Conservation (phyloP, 2,113 vertebrate genomes). For the Neogobius melanostomus region DNA sequence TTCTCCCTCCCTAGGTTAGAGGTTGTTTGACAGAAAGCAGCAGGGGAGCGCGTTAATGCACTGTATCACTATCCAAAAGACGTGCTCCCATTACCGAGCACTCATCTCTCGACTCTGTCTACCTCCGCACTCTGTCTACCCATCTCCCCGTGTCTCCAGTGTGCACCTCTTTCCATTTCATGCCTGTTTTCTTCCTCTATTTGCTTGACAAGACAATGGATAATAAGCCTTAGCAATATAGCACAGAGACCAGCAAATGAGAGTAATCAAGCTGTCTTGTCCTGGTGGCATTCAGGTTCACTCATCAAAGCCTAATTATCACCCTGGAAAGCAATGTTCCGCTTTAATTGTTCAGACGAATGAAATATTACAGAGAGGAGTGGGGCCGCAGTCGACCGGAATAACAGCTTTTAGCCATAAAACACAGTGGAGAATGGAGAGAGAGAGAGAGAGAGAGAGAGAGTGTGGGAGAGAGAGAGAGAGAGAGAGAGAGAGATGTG, state of each 20-base stretch:
- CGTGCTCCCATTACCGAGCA: conserved; percentile 62
- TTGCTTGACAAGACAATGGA: conserved; percentile 77
- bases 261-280: conserved; percentile 81
- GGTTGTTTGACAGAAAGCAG: conserved; percentile 59
- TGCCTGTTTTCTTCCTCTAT: conserved; percentile 70
- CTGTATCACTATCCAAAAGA: conserved; percentile 63
- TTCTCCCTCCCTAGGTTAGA: conserved; percentile 13
- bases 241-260: conserved; percentile 74
- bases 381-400: conserved; percentile 72
- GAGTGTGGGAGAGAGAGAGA: background rate
- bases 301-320: conserved; percentile 81
- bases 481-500: background rate
- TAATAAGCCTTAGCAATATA: conserved; percentile 75
- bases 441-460: conserved; percentile 17
- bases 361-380: conserved; percentile 79
- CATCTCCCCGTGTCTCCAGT: conserved; percentile 51
- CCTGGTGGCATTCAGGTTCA: conserved; percentile 76
- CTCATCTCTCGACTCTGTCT: conserved; percentile 58
- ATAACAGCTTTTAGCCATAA: conserved; percentile 78
- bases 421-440: conserved; percentile 58
- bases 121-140: conserved; percentile 45
- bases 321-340: conserved; percentile 79
- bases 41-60: conserved; percentile 62
- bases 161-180: conserved; percentile 69
- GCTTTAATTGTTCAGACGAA: conserved; percentile 82